Evolutionary conservation across 2,888 invertebrate species (phyloP).

Genomic region (Epirrhoe tristata): DNA sequence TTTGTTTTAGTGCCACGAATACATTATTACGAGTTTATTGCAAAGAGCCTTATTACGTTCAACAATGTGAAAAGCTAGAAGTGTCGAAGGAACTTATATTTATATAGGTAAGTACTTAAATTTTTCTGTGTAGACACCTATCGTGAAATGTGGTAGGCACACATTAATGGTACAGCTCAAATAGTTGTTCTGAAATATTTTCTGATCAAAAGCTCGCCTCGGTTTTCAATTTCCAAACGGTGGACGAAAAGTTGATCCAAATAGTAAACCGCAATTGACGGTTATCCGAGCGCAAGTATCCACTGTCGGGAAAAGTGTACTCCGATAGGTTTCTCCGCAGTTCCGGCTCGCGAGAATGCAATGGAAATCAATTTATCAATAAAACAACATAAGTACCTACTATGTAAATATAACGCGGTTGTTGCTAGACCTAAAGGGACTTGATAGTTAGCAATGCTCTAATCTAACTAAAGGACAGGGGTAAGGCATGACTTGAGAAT

Average conservation of each 20-base stretch:
- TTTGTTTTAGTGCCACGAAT: constrained; percentile 42
- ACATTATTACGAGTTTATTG: constrained; percentile 12
- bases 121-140: too few species aligned
- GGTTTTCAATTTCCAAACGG: constrained; percentile 16
- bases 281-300: constrained; percentile 65
- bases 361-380: constrained; percentile 51
- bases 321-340: constrained; percentile 63
- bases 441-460: background rate
- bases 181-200: background rate
- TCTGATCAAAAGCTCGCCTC: background rate
- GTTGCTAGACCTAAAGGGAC: constrained; percentile 1
- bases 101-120: background rate
- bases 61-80: background rate
- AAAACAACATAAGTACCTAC: constrained; percentile 2
- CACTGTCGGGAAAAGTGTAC: constrained; percentile 50
- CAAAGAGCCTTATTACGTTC: background rate
- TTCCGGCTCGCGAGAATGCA: constrained; percentile 60
- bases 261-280: constrained; percentile 39
- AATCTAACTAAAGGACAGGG: too few species aligned
- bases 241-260: constrained; percentile 31
- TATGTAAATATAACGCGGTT: constrained; percentile 17
- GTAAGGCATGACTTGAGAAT: too few species aligned
- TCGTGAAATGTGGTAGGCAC: background rate
- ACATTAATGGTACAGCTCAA: background rate
- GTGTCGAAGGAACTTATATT: background rate